phyloP scores from a whole-genome alignment of 64 coral and sea anemone genomes.

The Montipora sp. region DNA sequence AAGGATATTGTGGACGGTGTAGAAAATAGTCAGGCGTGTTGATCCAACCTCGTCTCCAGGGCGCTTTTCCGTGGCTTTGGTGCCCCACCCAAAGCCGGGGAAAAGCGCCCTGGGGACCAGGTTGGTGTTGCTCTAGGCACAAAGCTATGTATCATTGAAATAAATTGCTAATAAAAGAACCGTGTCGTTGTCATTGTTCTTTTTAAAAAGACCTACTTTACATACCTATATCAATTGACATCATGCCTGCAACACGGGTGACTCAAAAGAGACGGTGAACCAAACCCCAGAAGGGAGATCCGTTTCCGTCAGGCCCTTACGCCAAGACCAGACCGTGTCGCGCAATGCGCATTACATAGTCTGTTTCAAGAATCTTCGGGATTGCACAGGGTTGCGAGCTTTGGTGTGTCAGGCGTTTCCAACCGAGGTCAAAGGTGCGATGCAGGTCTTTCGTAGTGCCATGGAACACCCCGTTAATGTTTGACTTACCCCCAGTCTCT shows the following conservation, averaged over 20 bases:
- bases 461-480: no score
- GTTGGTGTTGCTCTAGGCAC: background rate
- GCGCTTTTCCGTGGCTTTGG: no score
- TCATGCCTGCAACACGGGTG: no score
- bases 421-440: no score
- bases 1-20: background rate
- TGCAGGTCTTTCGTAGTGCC: no score
- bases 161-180: background rate
- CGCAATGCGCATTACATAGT: slow-evolving; percentile 44
- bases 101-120: no score
- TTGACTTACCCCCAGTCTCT: no score
- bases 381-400: slow-evolving; percentile 6
- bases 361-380: slow-evolving; percentile 59
- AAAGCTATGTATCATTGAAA: background rate
- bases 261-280: slow-evolving; percentile 29
- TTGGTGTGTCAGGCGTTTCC: slow-evolving; percentile 56
- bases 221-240: no score
- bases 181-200: background rate
- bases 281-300: slow-evolving; percentile 40
- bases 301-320: slow-evolving; percentile 46
- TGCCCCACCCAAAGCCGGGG: no score
- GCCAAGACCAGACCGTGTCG: background rate
- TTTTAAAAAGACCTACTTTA: background rate
- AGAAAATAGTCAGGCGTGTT: background rate
- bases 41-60: no score